Evolutionary conservation across 2,797 vertebrate genomes (phyloP).

Genomic region (Myotis myotis): DNA sequence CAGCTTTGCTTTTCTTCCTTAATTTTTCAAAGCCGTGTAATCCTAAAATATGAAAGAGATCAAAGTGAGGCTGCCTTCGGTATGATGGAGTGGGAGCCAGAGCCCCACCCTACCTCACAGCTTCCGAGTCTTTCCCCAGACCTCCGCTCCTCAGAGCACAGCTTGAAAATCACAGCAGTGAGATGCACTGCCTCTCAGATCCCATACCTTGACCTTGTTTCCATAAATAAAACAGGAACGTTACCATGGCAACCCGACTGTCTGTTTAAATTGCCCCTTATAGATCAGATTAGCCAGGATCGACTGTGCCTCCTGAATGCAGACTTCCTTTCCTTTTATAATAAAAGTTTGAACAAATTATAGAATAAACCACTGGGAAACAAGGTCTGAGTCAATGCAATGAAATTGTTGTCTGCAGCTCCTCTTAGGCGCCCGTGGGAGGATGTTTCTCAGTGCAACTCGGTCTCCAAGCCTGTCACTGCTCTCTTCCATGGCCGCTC

Average conservation of each 20-base stretch:
- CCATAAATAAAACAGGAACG: conserved; percentile 69
- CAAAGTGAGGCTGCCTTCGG: neutral
- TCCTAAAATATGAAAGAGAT: neutral
- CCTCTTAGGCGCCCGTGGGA: neutral
- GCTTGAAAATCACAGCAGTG: neutral
- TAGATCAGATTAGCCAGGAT: conserved; percentile 70
- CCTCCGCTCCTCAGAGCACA: neutral
- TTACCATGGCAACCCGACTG: conserved; percentile 69
- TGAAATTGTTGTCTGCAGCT: neutral
- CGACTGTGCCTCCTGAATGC: conserved; percentile 66
- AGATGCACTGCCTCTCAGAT: conserved; percentile 1
- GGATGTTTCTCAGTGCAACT: neutral
- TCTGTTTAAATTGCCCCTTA: conserved; percentile 67
- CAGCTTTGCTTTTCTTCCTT: neutral
- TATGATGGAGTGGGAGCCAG: neutral
- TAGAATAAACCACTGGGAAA: conserved; percentile 44
- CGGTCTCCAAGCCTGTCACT: neutral
- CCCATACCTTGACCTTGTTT: conserved; percentile 66
- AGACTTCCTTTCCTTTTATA: conserved; percentile 63
- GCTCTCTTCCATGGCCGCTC: neutral
- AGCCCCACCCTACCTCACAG: neutral
- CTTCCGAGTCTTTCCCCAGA: neutral
- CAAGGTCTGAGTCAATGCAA: neutral
- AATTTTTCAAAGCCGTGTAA: neutral
- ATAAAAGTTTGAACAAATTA: conserved; percentile 63